Evolutionary conservation across 2,888 invertebrate species (phyloP).

Genomic region (Sesia bembeciformis): DNA sequence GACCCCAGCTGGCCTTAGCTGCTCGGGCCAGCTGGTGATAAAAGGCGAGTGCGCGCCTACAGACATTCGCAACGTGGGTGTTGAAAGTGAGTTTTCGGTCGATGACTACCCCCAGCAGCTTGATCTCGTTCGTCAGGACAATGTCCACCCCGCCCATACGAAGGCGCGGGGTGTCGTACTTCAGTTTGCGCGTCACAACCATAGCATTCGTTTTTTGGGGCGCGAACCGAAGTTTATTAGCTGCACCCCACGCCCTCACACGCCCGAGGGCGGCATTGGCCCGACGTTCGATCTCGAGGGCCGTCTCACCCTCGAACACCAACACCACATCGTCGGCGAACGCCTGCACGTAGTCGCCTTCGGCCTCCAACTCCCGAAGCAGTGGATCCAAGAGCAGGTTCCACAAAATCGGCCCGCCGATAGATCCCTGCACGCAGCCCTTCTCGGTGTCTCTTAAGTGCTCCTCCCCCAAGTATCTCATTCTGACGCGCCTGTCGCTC

Average conservation of each 20-base stretch:
- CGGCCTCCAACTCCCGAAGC: background rate
- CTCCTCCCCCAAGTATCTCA: no score
- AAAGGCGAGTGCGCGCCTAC: background rate
- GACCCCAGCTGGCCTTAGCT: background rate
- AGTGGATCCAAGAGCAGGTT: background rate
- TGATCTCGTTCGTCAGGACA: no score
- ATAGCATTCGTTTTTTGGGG: background rate
- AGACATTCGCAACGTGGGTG: background rate
- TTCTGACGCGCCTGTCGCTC: no score
- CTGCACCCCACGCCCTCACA: background rate
- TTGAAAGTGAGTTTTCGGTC: no score
- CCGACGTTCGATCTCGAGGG: background rate
- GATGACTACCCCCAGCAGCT: no score
- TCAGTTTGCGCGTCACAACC: background rate
- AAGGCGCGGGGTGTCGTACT: background rate
- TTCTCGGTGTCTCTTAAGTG: no score
- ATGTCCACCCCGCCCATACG: no score
- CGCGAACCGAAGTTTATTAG: background rate
- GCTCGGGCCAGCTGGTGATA: background rate
- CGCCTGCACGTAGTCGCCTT: no score
- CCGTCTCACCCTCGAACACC: background rate
- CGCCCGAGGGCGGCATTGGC: slow-evolving; percentile 3
- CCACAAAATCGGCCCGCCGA: background rate
- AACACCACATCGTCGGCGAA: slow-evolving; percentile 1
- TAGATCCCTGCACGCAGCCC: no score